A percentile compares a stretch with the other conserved stretches of the same genome.
phyloP scores from a whole-genome alignment of 1,140 invertebrate species.

The Ceratitis capitata region DNA sequence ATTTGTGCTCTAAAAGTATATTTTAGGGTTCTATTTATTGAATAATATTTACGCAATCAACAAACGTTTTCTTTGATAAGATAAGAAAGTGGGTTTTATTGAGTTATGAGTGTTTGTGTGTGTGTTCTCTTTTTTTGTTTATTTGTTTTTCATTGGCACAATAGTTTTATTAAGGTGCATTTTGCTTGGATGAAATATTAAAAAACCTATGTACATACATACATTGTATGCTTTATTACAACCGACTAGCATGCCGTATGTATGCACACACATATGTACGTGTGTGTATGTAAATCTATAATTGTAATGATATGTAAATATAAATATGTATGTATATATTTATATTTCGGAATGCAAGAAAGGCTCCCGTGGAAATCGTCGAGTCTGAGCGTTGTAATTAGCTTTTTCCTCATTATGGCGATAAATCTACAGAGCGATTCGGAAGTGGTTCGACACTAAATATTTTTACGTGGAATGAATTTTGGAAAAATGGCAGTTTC shows the following conservation, averaged over 20 bases:
- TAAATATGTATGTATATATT: background rate
- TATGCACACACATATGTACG: background rate
- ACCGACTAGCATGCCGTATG: background rate
- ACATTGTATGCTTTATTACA: background rate
- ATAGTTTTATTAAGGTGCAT: conserved; percentile 30
- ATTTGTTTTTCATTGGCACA: background rate
- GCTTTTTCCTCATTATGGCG: no score
- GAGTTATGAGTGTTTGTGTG: background rate
- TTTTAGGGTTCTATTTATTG: conserved; percentile 8
- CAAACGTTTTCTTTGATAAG: conserved; percentile 26
- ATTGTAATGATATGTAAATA: no score
- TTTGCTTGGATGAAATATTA: background rate
- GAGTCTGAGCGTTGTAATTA: no score
- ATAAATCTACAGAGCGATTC: no score
- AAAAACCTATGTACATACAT: background rate
- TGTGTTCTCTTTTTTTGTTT: no score
- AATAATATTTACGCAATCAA: conserved; percentile 29
- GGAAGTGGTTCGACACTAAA: no score
- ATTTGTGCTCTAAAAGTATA: background rate
- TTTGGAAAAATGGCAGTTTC: no score
- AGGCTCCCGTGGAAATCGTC: no score
- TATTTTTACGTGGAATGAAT: no score
- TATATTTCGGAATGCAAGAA: no score
- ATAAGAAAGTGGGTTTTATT: conserved; percentile 3
- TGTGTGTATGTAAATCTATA: no score